Base-by-base conservation (phyloP, 2,888 invertebrate genomes). In the Meghimatium bilineatum region DNA sequence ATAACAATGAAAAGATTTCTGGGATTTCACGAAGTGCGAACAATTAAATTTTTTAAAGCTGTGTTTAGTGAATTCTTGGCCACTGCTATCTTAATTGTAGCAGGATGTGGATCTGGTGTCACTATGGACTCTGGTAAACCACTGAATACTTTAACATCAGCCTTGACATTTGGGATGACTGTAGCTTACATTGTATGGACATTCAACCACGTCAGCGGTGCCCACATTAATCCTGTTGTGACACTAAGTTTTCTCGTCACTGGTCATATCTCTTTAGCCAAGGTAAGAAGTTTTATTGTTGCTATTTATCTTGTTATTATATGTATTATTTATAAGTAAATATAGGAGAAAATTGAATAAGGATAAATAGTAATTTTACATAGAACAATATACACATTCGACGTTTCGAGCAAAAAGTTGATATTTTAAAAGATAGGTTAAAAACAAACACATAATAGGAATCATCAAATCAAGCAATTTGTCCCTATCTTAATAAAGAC, bases 211-310 rank as follows among this genome's bases (percentile, higher is more conserved):
- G 95, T 97, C 78, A 97, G 97, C 84, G 98, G 98, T 0, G 97
- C 97, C 20, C 98, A 98, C 93, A 95, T 98, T 86, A 98, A 98
- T 95, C 98, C 98, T 1, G 97, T 98, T 0, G 97, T 98, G 63
- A 97, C 98, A 12, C 71, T 97, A 86, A 97, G 97, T 82, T 95
- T 97, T 94, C 96, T 96, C 89, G 95, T 97, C 89, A 96, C 97
- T 76, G 95, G 97, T 87, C 96, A 96, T 91, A 96, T 98, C 89
- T 96, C 97, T n/a, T 96, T 97, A 71, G 95, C 98, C 86, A 95
- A 97, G 78, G 83, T 83, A 32, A 56, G 74, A 17, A 17, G 23
- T 3, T 36, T 67, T n/a, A n/a, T n/a, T n/a, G n/a, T n/a, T n/a
- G n/a, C n/a, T n/a, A n/a, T n/a, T n/a, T n/a, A n/a, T n/a, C n/a